phyloP scores from a whole-genome alignment of 2,888 invertebrate species.

The Cordilura impudica region DNA sequence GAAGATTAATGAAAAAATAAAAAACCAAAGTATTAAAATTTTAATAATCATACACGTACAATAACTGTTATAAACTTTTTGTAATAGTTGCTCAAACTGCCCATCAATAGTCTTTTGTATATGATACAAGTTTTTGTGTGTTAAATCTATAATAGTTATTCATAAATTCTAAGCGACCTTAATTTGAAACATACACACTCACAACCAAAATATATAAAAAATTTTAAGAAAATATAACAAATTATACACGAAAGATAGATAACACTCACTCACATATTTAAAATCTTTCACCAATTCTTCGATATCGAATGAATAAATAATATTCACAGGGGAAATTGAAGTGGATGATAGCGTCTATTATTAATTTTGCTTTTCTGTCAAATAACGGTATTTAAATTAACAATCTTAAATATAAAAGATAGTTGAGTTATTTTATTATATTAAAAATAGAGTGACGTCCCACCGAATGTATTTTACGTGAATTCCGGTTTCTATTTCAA shows the following conservation, averaged over 20 bases:
- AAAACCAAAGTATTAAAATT: neutral
- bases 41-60: slow-evolving; percentile 9
- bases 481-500: too few relatives aligned
- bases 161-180: slow-evolving; percentile 28
- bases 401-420: too few relatives aligned
- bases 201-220: neutral
- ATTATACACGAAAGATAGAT: neutral
- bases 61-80: neutral
- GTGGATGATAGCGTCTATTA: neutral
- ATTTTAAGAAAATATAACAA: neutral
- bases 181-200: slow-evolving; percentile 16
- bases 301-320: neutral
- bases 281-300: neutral
- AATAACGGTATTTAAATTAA: slow-evolving; percentile 68
- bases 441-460: slow-evolving; percentile 1
- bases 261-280: too few relatives aligned
- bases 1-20: neutral
- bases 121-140: neutral
- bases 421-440: neutral
- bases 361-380: slow-evolving; percentile 67
- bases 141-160: slow-evolving; percentile 14
- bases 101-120: neutral
- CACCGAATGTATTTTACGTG: neutral
- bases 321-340: too few relatives aligned
- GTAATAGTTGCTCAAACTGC: neutral